These are phyloP conservation scores for Zaprionus ghesquierei DNA, from an alignment of 1,140 invertebrate genomes.

Conservation along the genomic window DNA sequence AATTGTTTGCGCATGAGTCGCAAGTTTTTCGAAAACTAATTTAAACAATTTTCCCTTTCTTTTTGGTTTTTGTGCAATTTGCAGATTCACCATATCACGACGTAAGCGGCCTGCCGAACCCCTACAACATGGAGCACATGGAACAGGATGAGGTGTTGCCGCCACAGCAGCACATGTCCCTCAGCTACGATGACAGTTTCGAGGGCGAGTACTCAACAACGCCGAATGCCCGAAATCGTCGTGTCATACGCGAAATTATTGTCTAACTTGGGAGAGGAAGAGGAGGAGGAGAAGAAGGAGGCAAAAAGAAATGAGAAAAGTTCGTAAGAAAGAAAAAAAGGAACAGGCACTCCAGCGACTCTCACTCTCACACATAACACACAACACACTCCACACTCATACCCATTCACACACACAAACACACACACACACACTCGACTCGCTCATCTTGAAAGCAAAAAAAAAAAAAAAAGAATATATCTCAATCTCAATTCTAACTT, in stretches of 20 bases:
- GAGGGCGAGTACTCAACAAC: slow-evolving; percentile 97
- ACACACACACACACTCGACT: slow-evolving; percentile 10
- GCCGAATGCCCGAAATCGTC: slow-evolving; percentile 93
- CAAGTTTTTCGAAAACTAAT: slow-evolving; percentile 63
- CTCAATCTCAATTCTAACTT: slow-evolving; percentile 40
- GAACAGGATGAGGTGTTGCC: slow-evolving; percentile 88
- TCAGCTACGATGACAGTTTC: slow-evolving; percentile 95
- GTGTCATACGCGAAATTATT: slow-evolving; percentile 97
- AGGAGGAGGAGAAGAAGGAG: slow-evolving; percentile 24
- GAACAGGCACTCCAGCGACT: slow-evolving; percentile 27
- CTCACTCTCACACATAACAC: neutral
- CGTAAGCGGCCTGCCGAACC: slow-evolving; percentile 93
- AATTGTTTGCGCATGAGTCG: slow-evolving; percentile 76
- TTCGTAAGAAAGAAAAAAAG: neutral
- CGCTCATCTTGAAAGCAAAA: slow-evolving; percentile 17
- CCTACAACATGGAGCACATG: slow-evolving; percentile 90
- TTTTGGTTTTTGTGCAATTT: slow-evolving; percentile 45
- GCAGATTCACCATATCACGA: slow-evolving; percentile 96
- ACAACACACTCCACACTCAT: neutral
- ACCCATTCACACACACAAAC: slow-evolving; percentile 12
- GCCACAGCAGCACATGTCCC: slow-evolving; percentile 91
- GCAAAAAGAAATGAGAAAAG: neutral
- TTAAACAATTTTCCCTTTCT: slow-evolving; percentile 59
- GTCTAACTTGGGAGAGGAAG: slow-evolving; percentile 86
- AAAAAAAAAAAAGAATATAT: no score